These are phyloP conservation scores for Electrona antarctica DNA, from an alignment of 2,113 vertebrate species.

Conservation along the genomic window DNA sequence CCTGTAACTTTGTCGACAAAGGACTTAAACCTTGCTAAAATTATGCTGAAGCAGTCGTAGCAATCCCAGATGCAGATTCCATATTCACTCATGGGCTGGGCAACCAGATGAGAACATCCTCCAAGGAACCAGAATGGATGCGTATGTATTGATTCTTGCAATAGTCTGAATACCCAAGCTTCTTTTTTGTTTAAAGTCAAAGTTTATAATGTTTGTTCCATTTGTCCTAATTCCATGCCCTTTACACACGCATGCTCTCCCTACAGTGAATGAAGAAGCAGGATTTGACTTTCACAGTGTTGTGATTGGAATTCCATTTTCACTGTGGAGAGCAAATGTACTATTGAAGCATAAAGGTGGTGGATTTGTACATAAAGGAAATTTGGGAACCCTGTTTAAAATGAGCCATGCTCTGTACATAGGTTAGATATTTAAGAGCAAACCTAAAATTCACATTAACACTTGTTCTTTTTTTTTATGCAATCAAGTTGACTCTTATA, in stretches of 20 bases:
- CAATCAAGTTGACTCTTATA: slow-evolving; percentile 67
- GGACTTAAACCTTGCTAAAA: slow-evolving; percentile 37
- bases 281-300: background rate
- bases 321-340: slow-evolving; percentile 21
- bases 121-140: slow-evolving; percentile 14
- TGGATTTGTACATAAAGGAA: slow-evolving; percentile 42
- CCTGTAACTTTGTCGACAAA: slow-evolving; percentile 39
- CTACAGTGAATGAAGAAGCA: slow-evolving; percentile 3
- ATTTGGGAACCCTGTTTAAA: slow-evolving; percentile 73
- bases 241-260: slow-evolving; percentile 21
- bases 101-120: slow-evolving; percentile 13
- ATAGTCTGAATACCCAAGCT: slow-evolving; percentile 26
- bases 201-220: slow-evolving; percentile 28
- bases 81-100: background rate
- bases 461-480: slow-evolving; percentile 46
- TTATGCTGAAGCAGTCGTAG: slow-evolving; percentile 41
- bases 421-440: slow-evolving; percentile 77
- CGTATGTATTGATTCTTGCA: slow-evolving; percentile 11
- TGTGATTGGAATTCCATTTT: slow-evolving; percentile 18
- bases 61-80: slow-evolving; percentile 41
- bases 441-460: slow-evolving; percentile 52
- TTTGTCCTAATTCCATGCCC: slow-evolving; percentile 35
- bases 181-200: slow-evolving; percentile 17
- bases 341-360: slow-evolving; percentile 24
- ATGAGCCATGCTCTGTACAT: slow-evolving; percentile 78